A percentile compares a stretch with the other conserved stretches of the same genome.
phyloP scores from a whole-genome alignment of 2,888 invertebrate genomes.

The Pemphredon lugubris region DNA sequence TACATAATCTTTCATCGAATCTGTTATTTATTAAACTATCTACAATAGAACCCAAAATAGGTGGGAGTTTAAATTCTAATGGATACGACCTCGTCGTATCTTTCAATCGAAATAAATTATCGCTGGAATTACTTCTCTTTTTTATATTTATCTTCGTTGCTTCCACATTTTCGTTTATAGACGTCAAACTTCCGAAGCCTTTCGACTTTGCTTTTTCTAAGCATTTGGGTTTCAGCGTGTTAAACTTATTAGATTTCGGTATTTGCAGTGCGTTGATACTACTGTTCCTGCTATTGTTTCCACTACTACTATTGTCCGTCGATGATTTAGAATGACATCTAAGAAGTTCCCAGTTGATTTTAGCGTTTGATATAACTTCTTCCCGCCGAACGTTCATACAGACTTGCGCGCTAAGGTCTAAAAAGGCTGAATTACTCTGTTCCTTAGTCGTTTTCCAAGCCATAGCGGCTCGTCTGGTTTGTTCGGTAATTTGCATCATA shows the following conservation, averaged over 20 bases:
- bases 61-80: constrained; percentile 84
- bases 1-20: constrained; percentile 58
- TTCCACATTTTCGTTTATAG: constrained; percentile 74
- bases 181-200: constrained; percentile 73
- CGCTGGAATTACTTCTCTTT: constrained; percentile 72
- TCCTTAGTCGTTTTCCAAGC: constrained; percentile 91
- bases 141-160: constrained; percentile 72
- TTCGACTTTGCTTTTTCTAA: constrained; percentile 71
- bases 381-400: constrained; percentile 86
- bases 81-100: constrained; percentile 67
- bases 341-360: constrained; percentile 93
- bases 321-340: constrained; percentile 87
- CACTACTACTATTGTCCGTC: constrained; percentile 67
- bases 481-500: constrained; percentile 90
- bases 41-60: constrained; percentile 87
- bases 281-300: constrained; percentile 63
- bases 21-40: constrained; percentile 82
- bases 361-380: constrained; percentile 91
- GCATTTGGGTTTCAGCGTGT: constrained; percentile 64
- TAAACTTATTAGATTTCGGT: constrained; percentile 70
- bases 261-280: constrained; percentile 66
- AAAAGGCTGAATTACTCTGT: constrained; percentile 86
- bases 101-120: constrained; percentile 69
- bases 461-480: constrained; percentile 89
- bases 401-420: constrained; percentile 84